These are phyloP conservation scores for Tetraneura akinire DNA, from an alignment of 1,140 invertebrate genomes.

Conservation along the genomic window DNA sequence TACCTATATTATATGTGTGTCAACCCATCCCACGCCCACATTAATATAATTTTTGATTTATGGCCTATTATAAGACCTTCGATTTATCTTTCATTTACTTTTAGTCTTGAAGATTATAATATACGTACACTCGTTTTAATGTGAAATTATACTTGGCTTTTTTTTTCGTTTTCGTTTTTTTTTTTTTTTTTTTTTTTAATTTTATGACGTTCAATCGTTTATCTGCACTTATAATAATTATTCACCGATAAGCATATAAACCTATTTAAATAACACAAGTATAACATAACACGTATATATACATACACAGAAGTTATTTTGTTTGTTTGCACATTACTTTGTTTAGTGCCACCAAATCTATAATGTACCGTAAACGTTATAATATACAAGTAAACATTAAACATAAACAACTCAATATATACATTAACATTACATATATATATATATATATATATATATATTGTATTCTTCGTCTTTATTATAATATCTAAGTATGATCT, in stretches of 20 bases:
- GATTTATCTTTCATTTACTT: constrained; percentile 36
- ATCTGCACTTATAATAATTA: constrained; percentile 1
- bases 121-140: too few relatives aligned
- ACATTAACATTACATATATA: too few relatives aligned
- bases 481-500: too few relatives aligned
- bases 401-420: neutral
- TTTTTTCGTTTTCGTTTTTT: too few relatives aligned
- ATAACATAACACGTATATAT: too few relatives aligned
- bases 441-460: too few relatives aligned
- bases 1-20: too few relatives aligned
- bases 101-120: constrained; percentile 11
- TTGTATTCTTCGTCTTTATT: too few relatives aligned
- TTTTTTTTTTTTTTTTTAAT: too few relatives aligned
- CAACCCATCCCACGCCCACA: neutral
- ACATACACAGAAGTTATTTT: constrained; percentile 10
- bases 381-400: neutral
- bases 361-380: neutral
- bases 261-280: constrained; percentile 17
- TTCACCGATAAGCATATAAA: neutral
- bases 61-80: neutral
- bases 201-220: constrained; percentile 19
- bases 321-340: constrained; percentile 1
- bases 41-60: constrained; percentile 29
- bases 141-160: neutral
- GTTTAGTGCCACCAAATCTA: neutral